Conservation (phyloP, 2,797 vertebrate species). For the Hemitrygon akajei region DNA sequence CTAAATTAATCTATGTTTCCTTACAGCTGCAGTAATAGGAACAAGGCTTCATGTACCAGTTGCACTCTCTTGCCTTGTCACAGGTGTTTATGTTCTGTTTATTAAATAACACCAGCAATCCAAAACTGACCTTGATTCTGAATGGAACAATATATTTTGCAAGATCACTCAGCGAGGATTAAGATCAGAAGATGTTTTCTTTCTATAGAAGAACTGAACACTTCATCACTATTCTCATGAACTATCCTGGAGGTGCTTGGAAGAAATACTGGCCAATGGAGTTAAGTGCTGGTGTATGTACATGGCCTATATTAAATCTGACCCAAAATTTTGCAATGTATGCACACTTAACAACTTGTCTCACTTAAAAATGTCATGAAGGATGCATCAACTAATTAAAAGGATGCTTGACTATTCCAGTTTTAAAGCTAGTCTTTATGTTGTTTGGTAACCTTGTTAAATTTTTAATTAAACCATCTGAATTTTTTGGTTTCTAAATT, state of each 20-base stretch:
- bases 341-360: not conserved
- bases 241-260: conserved; percentile 4
- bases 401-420: conserved; percentile 5
- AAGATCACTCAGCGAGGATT: conserved; percentile 14
- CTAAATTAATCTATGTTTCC: conserved; percentile 28
- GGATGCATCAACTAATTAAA: not conserved
- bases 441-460: not conserved
- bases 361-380: conserved; percentile 24
- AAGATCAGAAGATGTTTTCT: conserved; percentile 31
- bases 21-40: conserved; percentile 79
- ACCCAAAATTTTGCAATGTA: not conserved
- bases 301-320: conserved; percentile 10
- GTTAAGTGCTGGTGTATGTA: conserved; percentile 12
- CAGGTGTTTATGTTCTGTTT: conserved; percentile 82
- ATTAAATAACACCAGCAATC: conserved; percentile 67
- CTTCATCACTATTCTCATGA: not conserved
- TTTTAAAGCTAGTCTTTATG: conserved; percentile 29
- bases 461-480: not conserved
- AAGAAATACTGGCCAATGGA: conserved; percentile 7
- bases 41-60: conserved; percentile 80
- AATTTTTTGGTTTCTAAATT: not conserved
- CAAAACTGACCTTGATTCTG: not conserved
- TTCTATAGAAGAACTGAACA: conserved; percentile 27
- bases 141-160: conserved; percentile 25
- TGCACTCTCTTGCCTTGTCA: conserved; percentile 71